Conservation (phyloP, 2,113 vertebrate genomes). For the Ciconia boyciana region DNA sequence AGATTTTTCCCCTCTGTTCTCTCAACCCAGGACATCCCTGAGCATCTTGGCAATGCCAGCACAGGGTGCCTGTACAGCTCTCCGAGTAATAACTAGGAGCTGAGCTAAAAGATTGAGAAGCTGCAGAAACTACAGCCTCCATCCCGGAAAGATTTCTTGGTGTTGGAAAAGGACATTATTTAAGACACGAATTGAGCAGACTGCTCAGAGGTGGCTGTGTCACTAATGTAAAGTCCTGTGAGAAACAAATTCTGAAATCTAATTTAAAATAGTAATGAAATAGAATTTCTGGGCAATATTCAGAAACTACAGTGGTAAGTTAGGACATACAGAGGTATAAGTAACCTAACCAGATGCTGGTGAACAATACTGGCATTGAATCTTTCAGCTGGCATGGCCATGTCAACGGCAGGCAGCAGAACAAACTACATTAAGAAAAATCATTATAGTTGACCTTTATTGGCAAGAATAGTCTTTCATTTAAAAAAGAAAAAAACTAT, state of each 20-base stretch:
- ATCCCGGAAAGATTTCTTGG: neutral
- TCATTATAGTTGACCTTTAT: neutral
- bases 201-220: neutral
- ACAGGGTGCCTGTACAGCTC: accelerated
- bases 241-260: neutral
- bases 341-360: neutral
- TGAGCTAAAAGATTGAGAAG: neutral
- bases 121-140: neutral
- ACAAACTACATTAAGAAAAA: neutral
- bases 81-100: neutral
- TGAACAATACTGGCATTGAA: neutral
- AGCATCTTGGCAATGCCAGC: neutral
- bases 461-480: neutral
- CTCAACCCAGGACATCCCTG: neutral
- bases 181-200: neutral
- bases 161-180: neutral
- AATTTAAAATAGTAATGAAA: neutral
- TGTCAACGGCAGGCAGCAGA: neutral
- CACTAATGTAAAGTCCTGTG: neutral
- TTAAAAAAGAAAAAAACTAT: neutral
- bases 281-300: neutral
- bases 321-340: neutral
- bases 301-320: neutral
- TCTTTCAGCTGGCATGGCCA: neutral
- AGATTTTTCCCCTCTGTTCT: neutral